Percentiles rank a stretch among this genome's conserved stretches.
These are phyloP conservation scores for Drosophila prostipennis DNA, from an alignment of 2,888 invertebrate genomes.

Conservation along the genomic window DNA sequence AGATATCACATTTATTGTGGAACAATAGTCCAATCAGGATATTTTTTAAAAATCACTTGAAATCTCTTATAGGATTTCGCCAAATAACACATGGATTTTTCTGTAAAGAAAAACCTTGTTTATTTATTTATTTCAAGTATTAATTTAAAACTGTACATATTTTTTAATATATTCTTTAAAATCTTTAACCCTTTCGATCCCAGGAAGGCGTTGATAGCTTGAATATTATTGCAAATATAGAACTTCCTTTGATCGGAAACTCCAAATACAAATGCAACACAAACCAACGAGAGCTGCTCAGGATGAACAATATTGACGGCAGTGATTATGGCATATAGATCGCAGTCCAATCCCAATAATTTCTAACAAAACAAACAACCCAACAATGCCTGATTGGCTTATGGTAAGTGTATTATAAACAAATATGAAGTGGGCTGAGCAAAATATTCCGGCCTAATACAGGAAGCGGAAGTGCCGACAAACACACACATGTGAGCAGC, in stretches of 20 bases:
- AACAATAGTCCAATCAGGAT: no score
- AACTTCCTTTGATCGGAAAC: background rate
- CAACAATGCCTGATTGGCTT: constrained; percentile 23
- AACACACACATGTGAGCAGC: constrained; percentile 36
- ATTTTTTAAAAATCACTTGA: no score
- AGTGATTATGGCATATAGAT: constrained; percentile 26
- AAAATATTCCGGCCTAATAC: constrained; percentile 63
- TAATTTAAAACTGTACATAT: no score
- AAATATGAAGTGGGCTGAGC: constrained; percentile 50
- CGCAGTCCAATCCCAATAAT: constrained; percentile 12
- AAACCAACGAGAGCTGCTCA: constrained; percentile 1
- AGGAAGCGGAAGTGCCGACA: constrained; percentile 74
- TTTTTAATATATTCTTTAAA: no score
- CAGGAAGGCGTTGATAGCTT: background rate
- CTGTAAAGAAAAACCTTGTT: no score
- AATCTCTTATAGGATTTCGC: no score
- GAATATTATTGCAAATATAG: background rate
- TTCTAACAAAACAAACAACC: constrained; percentile 30
- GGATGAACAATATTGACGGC: constrained; percentile 18
- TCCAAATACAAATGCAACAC: background rate
- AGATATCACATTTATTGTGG: no score
- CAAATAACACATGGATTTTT: no score
- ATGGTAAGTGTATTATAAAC: constrained; percentile 48
- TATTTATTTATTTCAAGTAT: no score
- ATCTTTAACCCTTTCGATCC: no score